These are phyloP conservation scores for Speoplatyrhinus poulsoni DNA, from an alignment of 2,113 vertebrate genomes.

Conservation along the genomic window DNA sequence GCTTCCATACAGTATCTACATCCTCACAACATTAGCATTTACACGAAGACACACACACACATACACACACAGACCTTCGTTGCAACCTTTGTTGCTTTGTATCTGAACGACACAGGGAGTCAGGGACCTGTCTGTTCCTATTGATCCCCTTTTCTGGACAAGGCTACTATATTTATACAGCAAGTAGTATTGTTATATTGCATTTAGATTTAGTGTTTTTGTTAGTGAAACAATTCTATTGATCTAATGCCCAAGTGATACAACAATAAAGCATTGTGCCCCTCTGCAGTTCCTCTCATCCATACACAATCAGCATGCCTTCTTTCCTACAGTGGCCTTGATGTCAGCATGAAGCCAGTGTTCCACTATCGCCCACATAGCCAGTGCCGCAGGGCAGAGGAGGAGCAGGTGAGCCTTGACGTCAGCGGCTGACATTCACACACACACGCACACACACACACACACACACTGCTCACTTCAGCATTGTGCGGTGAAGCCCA, in stretches of 20 bases:
- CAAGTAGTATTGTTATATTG: too few relatives aligned
- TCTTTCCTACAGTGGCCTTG: conserved; percentile 38
- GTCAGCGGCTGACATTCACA: conserved; percentile 37
- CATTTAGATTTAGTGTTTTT: too few relatives aligned
- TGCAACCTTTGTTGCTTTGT: conserved; percentile 51
- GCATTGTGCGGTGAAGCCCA: conserved; percentile 26
- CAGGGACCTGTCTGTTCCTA: background rate
- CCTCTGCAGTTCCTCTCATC: conserved; percentile 28
- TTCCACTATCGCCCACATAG: conserved; percentile 58
- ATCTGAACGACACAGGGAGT: conserved; percentile 44
- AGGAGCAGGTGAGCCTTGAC: conserved; percentile 45
- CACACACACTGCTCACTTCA: conserved; percentile 24
- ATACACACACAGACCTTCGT: conserved; percentile 7
- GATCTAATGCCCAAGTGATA: conserved; percentile 6
- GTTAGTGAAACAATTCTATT: too few relatives aligned
- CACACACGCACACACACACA: conserved; percentile 25
- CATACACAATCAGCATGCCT: conserved; percentile 27
- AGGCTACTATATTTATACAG: too few relatives aligned
- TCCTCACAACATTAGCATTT: conserved; percentile 57
- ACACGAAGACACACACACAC: conserved; percentile 24
- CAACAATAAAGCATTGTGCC: conserved; percentile 17
- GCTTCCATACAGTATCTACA: conserved; percentile 51
- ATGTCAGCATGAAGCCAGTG: conserved; percentile 52
- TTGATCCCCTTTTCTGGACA: too few relatives aligned
- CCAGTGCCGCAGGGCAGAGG: conserved; percentile 20